phyloP scores from a whole-genome alignment of 2,113 vertebrate species.

The Copsychus sechellarum region DNA sequence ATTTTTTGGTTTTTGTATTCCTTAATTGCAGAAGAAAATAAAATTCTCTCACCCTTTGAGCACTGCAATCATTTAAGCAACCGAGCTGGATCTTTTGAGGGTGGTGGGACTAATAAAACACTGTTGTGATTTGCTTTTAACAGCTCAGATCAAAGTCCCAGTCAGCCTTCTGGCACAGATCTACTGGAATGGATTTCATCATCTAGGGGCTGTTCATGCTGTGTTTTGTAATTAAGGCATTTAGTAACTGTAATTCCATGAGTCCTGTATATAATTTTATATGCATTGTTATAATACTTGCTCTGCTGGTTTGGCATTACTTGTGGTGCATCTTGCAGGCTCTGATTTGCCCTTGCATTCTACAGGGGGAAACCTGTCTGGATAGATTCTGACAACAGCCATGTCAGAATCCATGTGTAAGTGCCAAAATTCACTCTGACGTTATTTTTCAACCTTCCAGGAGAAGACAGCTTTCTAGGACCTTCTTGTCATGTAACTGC shows the following conservation, averaged over 20 bases:
- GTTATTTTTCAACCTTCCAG: background rate
- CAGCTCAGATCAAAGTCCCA: background rate
- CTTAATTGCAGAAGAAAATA: background rate
- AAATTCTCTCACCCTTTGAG: background rate
- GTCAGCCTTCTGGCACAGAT: background rate
- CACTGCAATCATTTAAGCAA: background rate
- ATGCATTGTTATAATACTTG: background rate
- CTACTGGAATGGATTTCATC: background rate
- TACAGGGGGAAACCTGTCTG: background rate
- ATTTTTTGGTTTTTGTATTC: background rate
- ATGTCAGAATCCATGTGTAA: background rate
- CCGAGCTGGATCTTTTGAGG: background rate
- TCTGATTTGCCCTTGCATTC: background rate
- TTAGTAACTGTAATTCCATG: background rate
- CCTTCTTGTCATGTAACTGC: background rate
- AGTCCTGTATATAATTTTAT: background rate
- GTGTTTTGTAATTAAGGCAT: conserved; percentile 13
- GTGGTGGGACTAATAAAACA: background rate
- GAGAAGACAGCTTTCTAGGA: background rate
- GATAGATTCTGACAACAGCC: background rate
- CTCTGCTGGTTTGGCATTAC: background rate
- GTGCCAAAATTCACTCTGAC: background rate
- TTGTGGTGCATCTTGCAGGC: fast-evolving
- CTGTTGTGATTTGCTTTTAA: background rate
- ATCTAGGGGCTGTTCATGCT: background rate